Evolutionary conservation across 2,888 invertebrate genomes (phyloP), one percentile per base, ranked within the genome.

Genomic region (Drosophila cognata): DNA sequence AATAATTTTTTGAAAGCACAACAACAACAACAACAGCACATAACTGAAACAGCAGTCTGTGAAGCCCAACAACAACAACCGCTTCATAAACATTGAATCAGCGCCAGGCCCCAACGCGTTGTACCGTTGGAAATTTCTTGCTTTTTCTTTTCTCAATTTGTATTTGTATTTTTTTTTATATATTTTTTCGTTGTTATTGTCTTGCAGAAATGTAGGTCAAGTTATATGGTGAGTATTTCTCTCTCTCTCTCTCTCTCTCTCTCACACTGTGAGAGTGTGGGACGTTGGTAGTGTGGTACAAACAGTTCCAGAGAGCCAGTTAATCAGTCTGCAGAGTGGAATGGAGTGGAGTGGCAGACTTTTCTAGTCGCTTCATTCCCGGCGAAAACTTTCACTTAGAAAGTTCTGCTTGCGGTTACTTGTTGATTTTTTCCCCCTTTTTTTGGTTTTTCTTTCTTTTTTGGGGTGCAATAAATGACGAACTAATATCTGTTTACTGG

Each of bases 111-210:
- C 57, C 64, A 71, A 59, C 59, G 79, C 86, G 82, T 38, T 56
- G 83, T 92, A 91, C 91, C 92, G 92, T 92, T 91, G 90, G 90
- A 92, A 92, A 91, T 91, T 91, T 91, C 91, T 91, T 91, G 91
- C 78, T 82, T 88, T 88, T 88, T 89, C 88, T 85, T 91, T 86
- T 90, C 85, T 86, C 86, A 74, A 76, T 71, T 74, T 82, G 70
- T 88, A 67, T 81, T 79, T 71, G 77, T 78, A 31, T 56, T 64
- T 58, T 63, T 75, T 53, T 65, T 61, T 69, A 69, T 50, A 50
- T 63, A 57, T 71, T 69, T 68, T 81, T 89, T 89, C 83, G 84
- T 76, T 88, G 84, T 81, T 90, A 87, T 90, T 82, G 91, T 84
- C 81, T 92, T 91, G 85, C 72, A 58, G 68, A 90, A 91, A 92